Evolutionary conservation across 2,797 vertebrate species (phyloP).

Genomic region (Acrossocheilus fasciatus): DNA sequence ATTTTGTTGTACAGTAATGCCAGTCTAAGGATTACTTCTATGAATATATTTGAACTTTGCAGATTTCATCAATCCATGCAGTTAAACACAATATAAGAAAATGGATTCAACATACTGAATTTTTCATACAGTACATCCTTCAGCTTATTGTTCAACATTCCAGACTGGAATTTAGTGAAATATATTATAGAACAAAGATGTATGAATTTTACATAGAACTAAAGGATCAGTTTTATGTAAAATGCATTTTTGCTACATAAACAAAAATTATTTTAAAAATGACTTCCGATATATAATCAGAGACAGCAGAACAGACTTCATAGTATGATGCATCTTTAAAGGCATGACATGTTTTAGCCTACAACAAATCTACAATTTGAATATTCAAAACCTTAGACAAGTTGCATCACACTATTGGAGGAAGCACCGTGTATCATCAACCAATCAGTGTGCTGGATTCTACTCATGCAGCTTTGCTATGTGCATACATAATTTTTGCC

Average conservation of each 20-base stretch:
- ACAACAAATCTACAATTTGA: background rate
- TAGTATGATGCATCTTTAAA: background rate
- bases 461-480: background rate
- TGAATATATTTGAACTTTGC: no score
- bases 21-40: background rate
- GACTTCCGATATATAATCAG: background rate
- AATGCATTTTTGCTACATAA: background rate
- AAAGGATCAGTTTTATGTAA: background rate
- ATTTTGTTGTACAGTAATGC: background rate
- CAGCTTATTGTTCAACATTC: background rate
- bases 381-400: conserved; percentile 25
- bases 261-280: background rate
- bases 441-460: conserved; percentile 68
- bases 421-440: conserved; percentile 42
- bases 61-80: conserved; percentile 4
- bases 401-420: conserved; percentile 60
- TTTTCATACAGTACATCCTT: background rate
- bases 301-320: background rate
- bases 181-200: background rate
- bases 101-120: background rate
- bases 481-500: background rate
- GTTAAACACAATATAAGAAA: background rate
- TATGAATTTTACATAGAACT: background rate
- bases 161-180: background rate
- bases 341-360: background rate